Percentiles rank a stretch among this genome's conserved stretches.
Evolutionary conservation across 2,888 invertebrate species (phyloP).

Genomic region (Morpho achilles): DNA sequence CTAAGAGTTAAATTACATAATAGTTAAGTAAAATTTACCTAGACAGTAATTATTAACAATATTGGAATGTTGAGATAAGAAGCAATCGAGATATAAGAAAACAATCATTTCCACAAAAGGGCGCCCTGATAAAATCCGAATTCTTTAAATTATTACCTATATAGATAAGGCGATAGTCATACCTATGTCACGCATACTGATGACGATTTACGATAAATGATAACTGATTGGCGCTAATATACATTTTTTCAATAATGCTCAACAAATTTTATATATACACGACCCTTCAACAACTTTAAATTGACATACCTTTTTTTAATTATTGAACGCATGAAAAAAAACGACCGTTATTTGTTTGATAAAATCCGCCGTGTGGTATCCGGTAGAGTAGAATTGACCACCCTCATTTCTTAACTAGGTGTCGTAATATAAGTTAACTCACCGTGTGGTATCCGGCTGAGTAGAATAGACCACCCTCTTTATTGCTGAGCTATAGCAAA

Average conservation of each 20-base stretch:
- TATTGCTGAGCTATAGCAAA: too few species aligned
- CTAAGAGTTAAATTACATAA: slow-evolving; percentile 4
- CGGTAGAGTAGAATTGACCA: too few species aligned
- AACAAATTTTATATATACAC: not conserved
- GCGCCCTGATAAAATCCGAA: slow-evolving; percentile 49
- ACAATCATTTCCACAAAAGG: slow-evolving; percentile 42
- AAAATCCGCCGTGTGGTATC: too few species aligned
- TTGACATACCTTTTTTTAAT: too few species aligned
- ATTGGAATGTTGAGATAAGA: slow-evolving; percentile 50
- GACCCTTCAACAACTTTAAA: too few species aligned
- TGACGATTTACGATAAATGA: slow-evolving; percentile 32
- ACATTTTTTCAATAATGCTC: slow-evolving; percentile 11
- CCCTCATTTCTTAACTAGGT: too few species aligned
- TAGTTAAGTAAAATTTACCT: slow-evolving; percentile 2
- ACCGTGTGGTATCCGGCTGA: too few species aligned
- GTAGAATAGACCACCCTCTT: too few species aligned
- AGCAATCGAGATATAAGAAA: slow-evolving; percentile 53
- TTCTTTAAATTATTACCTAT: slow-evolving; percentile 55
- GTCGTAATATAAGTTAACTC: too few species aligned
- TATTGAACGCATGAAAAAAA: too few species aligned
- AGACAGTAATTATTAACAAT: slow-evolving; percentile 25
- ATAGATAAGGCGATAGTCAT: slow-evolving; percentile 35
- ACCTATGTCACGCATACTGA: slow-evolving; percentile 31
- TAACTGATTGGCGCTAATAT: slow-evolving; percentile 21
- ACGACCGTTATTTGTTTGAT: too few species aligned